Conservation (phyloP, 2,888 invertebrate species). For the Pteria penguin region DNA sequence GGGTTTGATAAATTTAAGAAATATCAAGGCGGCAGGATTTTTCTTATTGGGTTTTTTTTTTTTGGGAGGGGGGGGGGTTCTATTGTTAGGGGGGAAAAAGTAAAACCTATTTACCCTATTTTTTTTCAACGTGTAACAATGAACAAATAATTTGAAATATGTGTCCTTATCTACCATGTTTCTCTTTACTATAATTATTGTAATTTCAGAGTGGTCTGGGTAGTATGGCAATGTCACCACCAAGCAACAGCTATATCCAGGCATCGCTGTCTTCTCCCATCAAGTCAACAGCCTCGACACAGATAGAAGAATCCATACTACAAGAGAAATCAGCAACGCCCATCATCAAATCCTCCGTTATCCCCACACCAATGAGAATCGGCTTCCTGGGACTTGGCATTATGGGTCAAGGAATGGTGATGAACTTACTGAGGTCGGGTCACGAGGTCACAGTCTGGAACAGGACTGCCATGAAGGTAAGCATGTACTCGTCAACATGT, state of each 20-base stretch:
- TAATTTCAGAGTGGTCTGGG: background rate
- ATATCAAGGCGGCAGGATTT: too few relatives aligned
- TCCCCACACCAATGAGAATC: constrained; percentile 91
- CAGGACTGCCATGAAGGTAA: constrained; percentile 93
- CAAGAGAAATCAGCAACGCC: constrained; percentile 22
- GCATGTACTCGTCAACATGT: too few relatives aligned
- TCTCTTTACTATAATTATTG: background rate
- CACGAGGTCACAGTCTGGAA: constrained; percentile 97
- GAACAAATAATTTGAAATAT: too few relatives aligned
- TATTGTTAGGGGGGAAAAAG: too few relatives aligned
- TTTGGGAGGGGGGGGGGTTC: too few relatives aligned
- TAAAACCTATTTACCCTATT: too few relatives aligned
- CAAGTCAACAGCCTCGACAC: constrained; percentile 51
- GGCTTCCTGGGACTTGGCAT: constrained; percentile 97
- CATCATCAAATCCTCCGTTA: constrained; percentile 85
- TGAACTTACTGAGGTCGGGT: constrained; percentile 95
- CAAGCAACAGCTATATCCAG: constrained; percentile 30
- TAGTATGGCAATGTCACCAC: constrained; percentile 33
- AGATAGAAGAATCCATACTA: constrained; percentile 52
- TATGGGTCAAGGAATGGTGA: constrained; percentile 97
- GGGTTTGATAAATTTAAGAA: too few relatives aligned
- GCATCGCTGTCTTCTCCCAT: constrained; percentile 38
- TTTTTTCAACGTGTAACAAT: too few relatives aligned
- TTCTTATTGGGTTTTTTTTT: too few relatives aligned
- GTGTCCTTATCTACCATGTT: too few relatives aligned